These are phyloP conservation scores for Spinibarbus caldwelli DNA, from an alignment of 2,797 vertebrate species.

Conservation along the genomic window DNA sequence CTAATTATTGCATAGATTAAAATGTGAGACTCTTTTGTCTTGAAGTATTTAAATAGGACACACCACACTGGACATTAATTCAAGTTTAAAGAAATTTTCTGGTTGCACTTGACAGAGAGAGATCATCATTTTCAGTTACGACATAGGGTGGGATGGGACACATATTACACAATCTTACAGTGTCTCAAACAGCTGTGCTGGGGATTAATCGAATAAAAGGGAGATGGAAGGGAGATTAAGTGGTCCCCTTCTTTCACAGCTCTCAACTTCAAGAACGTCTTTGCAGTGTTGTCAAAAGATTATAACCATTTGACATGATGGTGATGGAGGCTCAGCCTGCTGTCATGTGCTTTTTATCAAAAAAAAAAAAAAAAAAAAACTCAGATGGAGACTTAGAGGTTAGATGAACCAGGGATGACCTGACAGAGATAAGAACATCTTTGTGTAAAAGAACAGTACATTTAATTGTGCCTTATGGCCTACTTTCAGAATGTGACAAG, in stretches of 20 bases:
- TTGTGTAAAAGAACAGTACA: not conserved
- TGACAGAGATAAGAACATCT: not conserved
- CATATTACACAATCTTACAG: constrained; percentile 49
- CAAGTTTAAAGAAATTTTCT: constrained; percentile 5
- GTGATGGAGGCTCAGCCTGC: constrained; percentile 8
- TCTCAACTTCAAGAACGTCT: constrained; percentile 40
- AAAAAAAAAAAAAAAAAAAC: constrained; percentile 4
- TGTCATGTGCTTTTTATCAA: constrained; percentile 17
- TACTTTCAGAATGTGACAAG: not conserved
- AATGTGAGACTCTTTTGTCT: not conserved
- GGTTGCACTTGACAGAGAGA: constrained; percentile 12
- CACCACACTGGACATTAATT: not conserved
- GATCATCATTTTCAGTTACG: constrained; percentile 51
- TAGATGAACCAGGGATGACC: not conserved
- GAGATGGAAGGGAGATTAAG: constrained; percentile 57
- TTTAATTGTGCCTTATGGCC: not conserved
- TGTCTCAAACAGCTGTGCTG: constrained; percentile 52
- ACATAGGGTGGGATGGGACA: constrained; percentile 38
- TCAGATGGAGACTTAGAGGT: constrained; percentile 12
- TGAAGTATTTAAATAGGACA: not conserved
- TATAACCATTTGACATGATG: constrained; percentile 41
- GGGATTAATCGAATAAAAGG: constrained; percentile 61
- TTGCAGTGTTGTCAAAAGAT: constrained; percentile 50
- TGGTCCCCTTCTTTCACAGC: constrained; percentile 43
- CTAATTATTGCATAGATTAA: not conserved